phyloP scores from a whole-genome alignment of 2,113 vertebrate species.

The Hipposideros armiger region DNA sequence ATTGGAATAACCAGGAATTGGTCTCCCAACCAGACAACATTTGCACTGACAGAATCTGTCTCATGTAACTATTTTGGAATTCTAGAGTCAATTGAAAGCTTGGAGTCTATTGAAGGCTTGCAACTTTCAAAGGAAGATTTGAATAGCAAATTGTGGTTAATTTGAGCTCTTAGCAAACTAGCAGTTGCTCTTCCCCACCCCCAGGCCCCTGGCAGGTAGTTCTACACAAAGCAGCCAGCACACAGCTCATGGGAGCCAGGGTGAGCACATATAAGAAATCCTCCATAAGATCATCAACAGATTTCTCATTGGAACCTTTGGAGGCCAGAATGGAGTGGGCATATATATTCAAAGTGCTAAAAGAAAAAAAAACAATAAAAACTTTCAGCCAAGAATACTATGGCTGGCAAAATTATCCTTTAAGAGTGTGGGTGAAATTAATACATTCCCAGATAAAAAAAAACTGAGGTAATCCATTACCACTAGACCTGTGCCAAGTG shows the following conservation, averaged over 20 bases:
- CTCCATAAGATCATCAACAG: not conserved
- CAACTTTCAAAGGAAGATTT: not conserved
- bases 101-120: not conserved
- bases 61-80: not conserved
- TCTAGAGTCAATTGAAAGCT: not conserved
- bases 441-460: not conserved
- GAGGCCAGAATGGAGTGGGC: not conserved
- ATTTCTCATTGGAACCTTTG: conserved; percentile 39
- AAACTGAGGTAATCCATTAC: not conserved
- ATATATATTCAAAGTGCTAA: not conserved
- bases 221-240: not conserved
- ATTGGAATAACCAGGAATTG: not conserved
- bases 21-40: not conserved
- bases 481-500: not conserved
- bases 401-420: not conserved
- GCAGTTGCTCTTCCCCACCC: not conserved
- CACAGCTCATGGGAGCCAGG: not conserved
- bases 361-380: not conserved
- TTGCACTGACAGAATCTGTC: not conserved
- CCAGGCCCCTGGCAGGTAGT: not conserved
- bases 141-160: not conserved
- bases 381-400: not conserved
- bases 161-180: not conserved
- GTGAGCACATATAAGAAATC: not conserved
- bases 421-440: not conserved